These are phyloP conservation scores for Pseudochaenichthys georgianus DNA, from an alignment of 2,797 vertebrate species.

Conservation along the genomic window DNA sequence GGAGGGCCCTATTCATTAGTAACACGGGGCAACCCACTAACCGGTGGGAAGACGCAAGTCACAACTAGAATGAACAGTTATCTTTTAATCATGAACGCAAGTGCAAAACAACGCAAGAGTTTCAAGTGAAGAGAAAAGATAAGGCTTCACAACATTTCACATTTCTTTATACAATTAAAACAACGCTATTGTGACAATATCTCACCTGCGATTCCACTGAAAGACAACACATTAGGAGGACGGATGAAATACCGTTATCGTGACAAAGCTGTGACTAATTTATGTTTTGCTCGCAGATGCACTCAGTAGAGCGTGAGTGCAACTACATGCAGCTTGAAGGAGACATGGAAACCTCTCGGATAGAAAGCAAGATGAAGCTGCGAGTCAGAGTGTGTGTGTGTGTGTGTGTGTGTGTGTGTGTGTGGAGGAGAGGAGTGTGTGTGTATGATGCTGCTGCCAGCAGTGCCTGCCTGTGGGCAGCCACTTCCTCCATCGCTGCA, in stretches of 20 bases:
- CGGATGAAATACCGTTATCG: background rate
- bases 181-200: too few relatives aligned
- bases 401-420: too few relatives aligned
- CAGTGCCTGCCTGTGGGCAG: conserved; percentile 74
- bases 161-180: too few relatives aligned
- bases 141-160: too few relatives aligned
- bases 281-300: conserved; percentile 5
- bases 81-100: too few relatives aligned
- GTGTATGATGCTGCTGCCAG: conserved; percentile 68
- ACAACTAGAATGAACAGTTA: too few relatives aligned
- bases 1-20: too few relatives aligned
- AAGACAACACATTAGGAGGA: background rate
- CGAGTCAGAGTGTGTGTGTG: conserved; percentile 3
- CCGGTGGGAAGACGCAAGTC: too few relatives aligned
- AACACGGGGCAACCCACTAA: too few relatives aligned
- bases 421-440: conserved; percentile 39
- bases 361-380: conserved; percentile 27
- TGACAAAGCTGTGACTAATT: conserved; percentile 4
- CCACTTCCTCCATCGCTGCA: conserved; percentile 73
- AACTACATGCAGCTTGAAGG: background rate
- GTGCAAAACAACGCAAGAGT: too few relatives aligned
- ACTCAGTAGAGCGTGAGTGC: background rate
- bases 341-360: conserved; percentile 25
- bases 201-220: too few relatives aligned
- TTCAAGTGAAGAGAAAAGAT: too few relatives aligned